A percentile compares a stretch with the other conserved stretches of the same genome.
These are phyloP conservation scores for Drosophila sturtevanti DNA, from an alignment of 1,140 invertebrate genomes.

Conservation along the genomic window DNA sequence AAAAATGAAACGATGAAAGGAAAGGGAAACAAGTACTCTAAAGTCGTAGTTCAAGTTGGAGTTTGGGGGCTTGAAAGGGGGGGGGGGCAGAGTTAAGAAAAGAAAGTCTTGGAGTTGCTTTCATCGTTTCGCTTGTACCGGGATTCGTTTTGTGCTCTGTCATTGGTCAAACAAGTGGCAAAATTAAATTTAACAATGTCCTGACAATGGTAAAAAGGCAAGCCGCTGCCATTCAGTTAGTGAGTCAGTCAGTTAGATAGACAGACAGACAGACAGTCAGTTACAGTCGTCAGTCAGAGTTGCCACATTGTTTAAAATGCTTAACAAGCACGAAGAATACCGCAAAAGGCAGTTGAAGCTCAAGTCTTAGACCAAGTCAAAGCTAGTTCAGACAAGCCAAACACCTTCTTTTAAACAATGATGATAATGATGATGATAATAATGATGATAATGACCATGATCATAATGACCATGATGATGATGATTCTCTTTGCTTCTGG, in stretches of 20 bases:
- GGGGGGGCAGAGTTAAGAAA: too few relatives aligned
- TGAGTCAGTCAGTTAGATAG: neutral
- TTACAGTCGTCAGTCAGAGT: conserved; percentile 33
- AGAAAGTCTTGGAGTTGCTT: conserved; percentile 11
- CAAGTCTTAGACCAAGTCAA: too few relatives aligned
- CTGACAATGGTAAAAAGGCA: neutral
- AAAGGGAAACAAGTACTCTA: too few relatives aligned
- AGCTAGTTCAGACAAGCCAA: conserved; percentile 8
- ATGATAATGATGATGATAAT: neutral
- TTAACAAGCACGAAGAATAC: conserved; percentile 58
- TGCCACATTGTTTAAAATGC: conserved; percentile 77
- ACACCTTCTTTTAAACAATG: conserved; percentile 28
- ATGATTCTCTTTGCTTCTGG: neutral
- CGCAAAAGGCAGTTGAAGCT: neutral
- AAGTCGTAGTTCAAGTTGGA: neutral
- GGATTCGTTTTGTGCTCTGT: conserved; percentile 63
- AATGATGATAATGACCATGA: neutral
- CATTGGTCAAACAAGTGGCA: conserved; percentile 78
- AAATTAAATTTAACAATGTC: conserved; percentile 78
- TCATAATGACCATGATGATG: neutral
- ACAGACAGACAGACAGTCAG: neutral
- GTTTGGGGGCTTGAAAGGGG: conserved; percentile 7
- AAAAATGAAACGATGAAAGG: neutral
- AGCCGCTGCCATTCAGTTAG: neutral
- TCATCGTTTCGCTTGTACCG: conserved; percentile 42